Evolutionary conservation across 2,797 vertebrate genomes (phyloP).

Genomic region (Tapirus indicus): DNA sequence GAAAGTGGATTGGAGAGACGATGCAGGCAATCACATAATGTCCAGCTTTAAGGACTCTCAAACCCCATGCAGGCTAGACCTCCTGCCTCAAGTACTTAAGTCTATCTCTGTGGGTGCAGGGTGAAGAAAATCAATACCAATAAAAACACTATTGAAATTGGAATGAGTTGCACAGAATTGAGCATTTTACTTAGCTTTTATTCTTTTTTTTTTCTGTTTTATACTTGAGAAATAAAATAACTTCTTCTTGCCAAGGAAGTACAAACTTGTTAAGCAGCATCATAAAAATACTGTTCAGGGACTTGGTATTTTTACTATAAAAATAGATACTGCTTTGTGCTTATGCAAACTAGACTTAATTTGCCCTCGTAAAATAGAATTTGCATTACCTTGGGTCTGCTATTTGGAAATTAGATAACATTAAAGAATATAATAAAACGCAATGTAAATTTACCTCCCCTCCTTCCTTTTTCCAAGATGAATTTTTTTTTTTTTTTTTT

Average conservation of each 20-base stretch:
- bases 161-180: neutral
- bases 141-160: conserved; percentile 55
- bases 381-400: conserved; percentile 72
- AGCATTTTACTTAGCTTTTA: conserved; percentile 59
- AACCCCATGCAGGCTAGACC: neutral
- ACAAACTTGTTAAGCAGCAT: conserved; percentile 75
- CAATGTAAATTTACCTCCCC: conserved; percentile 55
- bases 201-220: conserved; percentile 60
- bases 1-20: neutral
- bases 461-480: conserved; percentile 40
- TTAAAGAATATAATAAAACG: conserved; percentile 76
- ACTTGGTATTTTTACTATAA: conserved; percentile 80
- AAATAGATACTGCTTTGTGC: conserved; percentile 80
- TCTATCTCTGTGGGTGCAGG: neutral
- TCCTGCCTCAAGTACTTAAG: neutral
- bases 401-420: conserved; percentile 82
- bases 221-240: conserved; percentile 71
- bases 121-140: conserved; percentile 55
- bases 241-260: conserved; percentile 70
- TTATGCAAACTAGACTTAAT: conserved; percentile 81
- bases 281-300: conserved; percentile 78
- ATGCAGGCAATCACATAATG: neutral
- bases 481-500: no score
- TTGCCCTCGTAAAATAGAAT: conserved; percentile 76
- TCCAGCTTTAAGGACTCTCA: neutral